phyloP scores from a whole-genome alignment of 2,113 vertebrate genomes.

The Syngnathus floridae region DNA sequence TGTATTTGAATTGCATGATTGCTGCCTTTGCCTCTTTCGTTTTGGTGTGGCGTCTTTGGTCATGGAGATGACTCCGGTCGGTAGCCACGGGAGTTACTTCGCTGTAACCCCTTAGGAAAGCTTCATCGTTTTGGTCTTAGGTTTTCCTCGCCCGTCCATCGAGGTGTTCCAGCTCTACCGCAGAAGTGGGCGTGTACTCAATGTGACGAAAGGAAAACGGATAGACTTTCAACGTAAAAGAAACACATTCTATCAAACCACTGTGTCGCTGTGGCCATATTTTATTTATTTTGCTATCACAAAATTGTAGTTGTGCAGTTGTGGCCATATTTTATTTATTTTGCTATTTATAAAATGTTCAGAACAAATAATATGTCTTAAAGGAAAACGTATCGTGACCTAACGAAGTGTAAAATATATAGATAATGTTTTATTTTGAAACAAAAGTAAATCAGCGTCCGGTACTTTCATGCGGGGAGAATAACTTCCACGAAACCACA shows the following conservation, averaged over 20 bases:
- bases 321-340: not conserved
- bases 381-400: fast-evolving
- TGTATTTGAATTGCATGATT: conserved; percentile 67
- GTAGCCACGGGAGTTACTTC: conserved; percentile 32
- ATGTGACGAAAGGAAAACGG: not conserved
- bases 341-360: too few species aligned
- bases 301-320: too few species aligned
- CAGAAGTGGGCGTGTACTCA: conserved; percentile 16
- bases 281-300: not conserved
- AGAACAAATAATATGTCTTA: fast-evolving
- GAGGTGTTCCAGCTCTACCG: conserved; percentile 37
- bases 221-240: conserved; percentile 40
- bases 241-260: not conserved
- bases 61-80: conserved; percentile 36
- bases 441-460: not conserved
- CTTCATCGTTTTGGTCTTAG: conserved; percentile 41
- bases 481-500: conserved; percentile 35
- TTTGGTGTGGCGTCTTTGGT: conserved; percentile 46
- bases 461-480: not conserved
- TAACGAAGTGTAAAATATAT: fast-evolving
- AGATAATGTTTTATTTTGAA: conserved; percentile 40
- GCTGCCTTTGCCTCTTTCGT: conserved; percentile 41
- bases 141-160: conserved; percentile 43
- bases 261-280: too few species aligned
- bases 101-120: conserved; percentile 25